A percentile compares a stretch with the other conserved stretches of the same genome.
phyloP scores from a whole-genome alignment of 1,140 invertebrate genomes.

The Atta colombica region DNA sequence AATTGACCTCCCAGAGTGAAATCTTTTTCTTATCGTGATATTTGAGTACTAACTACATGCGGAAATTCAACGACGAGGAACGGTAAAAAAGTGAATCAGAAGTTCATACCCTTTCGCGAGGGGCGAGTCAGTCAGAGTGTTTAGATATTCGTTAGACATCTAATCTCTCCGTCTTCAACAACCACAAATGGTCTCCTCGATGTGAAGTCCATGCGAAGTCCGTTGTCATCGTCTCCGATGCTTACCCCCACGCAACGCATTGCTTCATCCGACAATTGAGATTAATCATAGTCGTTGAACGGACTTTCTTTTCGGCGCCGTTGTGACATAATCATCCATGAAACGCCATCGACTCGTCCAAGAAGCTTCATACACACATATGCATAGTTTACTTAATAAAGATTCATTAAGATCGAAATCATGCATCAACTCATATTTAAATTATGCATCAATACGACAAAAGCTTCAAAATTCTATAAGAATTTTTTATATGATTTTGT shows the following conservation, averaged over 20 bases:
- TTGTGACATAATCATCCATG: conserved; percentile 45
- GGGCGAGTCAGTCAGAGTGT: too few relatives aligned
- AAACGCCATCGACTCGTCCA: conserved; percentile 1
- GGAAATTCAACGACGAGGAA: conserved; percentile 49
- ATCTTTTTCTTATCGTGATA: background rate
- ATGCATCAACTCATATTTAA: background rate
- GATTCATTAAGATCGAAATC: conserved; percentile 29
- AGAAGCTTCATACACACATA: background rate
- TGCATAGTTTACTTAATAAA: background rate
- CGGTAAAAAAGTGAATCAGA: conserved; percentile 36
- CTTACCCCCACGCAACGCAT: conserved; percentile 35
- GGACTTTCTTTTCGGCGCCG: conserved; percentile 44
- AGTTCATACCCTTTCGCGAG: conserved; percentile 47
- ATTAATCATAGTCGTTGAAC: conserved; percentile 32
- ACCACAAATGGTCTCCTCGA: background rate
- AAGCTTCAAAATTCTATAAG: background rate
- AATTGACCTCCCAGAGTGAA: background rate
- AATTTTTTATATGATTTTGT: conserved; percentile 3
- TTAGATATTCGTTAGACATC: conserved; percentile 20
- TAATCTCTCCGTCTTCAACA: conserved; percentile 10
- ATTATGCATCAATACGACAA: background rate
- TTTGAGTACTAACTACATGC: conserved; percentile 7
- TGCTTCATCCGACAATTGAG: conserved; percentile 30
- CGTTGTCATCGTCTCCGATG: background rate
- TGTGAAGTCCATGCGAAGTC: background rate